Conservation (phyloP, 2,888 invertebrate species). For the Cheilosia vulpina region DNA sequence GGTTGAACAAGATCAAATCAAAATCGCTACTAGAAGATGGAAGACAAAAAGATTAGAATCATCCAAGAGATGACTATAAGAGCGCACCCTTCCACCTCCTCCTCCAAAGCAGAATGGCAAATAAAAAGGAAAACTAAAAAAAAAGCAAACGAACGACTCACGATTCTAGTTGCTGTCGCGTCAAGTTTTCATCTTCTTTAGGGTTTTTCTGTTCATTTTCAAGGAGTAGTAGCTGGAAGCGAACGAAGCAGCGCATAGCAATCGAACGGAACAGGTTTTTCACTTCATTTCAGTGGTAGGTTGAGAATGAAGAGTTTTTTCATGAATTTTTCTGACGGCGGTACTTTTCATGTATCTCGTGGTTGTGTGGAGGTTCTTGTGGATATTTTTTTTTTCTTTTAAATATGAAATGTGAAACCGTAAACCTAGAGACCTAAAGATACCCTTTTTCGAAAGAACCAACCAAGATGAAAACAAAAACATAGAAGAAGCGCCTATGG, state of each 20-base stretch:
- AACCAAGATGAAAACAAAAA: slow-evolving; percentile 24
- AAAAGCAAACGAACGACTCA: slow-evolving; percentile 14
- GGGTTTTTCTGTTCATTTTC: slow-evolving; percentile 13
- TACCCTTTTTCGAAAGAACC: slow-evolving; percentile 56
- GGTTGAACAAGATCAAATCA: slow-evolving; percentile 41
- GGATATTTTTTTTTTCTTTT: slow-evolving; percentile 25
- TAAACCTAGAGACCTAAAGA: slow-evolving; percentile 75
- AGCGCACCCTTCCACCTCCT: not conserved
- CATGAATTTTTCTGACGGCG: slow-evolving; percentile 13
- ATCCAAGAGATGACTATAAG: slow-evolving; percentile 37
- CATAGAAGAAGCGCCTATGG: slow-evolving; percentile 65
- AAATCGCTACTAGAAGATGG: slow-evolving; percentile 32
- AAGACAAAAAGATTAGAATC: slow-evolving; percentile 44
- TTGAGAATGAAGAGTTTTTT: slow-evolving; percentile 19
- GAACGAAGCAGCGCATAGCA: slow-evolving; percentile 10
- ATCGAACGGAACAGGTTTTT: slow-evolving; percentile 67
- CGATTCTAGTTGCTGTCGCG: slow-evolving; percentile 45
- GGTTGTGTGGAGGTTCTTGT: slow-evolving; percentile 18
- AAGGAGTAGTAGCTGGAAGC: slow-evolving; percentile 34
- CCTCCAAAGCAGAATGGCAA: slow-evolving; percentile 10
- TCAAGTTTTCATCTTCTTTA: slow-evolving; percentile 48
- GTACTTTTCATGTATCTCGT: slow-evolving; percentile 54
- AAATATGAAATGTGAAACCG: slow-evolving; percentile 62
- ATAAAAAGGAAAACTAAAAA: slow-evolving; percentile 30
- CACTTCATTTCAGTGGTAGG: slow-evolving; percentile 39